Evolutionary conservation across 2,113 vertebrate species (phyloP), one percentile per base, ranked within the genome.

Genomic region (Callocephalon fimbriatum): DNA sequence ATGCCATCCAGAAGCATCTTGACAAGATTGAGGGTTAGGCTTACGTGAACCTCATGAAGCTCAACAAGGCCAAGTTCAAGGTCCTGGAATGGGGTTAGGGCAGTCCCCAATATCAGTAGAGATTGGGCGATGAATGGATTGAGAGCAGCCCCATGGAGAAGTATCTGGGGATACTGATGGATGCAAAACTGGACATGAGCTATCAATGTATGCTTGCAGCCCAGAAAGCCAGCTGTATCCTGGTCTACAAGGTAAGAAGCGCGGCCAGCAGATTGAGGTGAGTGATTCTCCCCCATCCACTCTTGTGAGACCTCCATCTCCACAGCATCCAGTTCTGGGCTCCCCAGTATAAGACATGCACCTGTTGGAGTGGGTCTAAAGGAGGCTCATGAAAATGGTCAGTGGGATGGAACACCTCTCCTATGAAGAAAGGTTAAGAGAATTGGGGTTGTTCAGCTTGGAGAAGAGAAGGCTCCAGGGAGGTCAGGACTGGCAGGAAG

Each of bases 241-340:
- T 77, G 40, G 35, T 14, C 11, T 76, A 25, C 21, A 42, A 22
- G 13, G 62, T 11, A 76, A 54, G n/a, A 83, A 58, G 4, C 0
- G 0, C 0, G 9, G 14, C 31, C 9, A 74, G 37, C 27, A 53
- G 5, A 10, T n/a, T 0, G 0, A 38, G 4, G n/a, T 25, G 9
- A 12, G 38, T 53, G 20, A 56, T 80, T 82, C 12, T 67, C 3
- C 8, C 29, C 13, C 29, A 58, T 62, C 32, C 8, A 7, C 6
- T 78, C 23, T 62, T 5, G 14, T 83, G 29, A 83, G 29, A 76
- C 8, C 5, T 11, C 10, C 7, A 19, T 29, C n/a, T 68, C 15
- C 61, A 47, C 16, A 62, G 12, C 6, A 2, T 68, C 50, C 27
- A 29, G 12, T 22, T 82, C 18, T 45, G 37, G 15, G 10, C 8